A percentile compares a stretch with the other conserved stretches of the same genome.
Evolutionary conservation across 2,888 invertebrate genomes (phyloP).

Genomic region (Hecatera dysodea): DNA sequence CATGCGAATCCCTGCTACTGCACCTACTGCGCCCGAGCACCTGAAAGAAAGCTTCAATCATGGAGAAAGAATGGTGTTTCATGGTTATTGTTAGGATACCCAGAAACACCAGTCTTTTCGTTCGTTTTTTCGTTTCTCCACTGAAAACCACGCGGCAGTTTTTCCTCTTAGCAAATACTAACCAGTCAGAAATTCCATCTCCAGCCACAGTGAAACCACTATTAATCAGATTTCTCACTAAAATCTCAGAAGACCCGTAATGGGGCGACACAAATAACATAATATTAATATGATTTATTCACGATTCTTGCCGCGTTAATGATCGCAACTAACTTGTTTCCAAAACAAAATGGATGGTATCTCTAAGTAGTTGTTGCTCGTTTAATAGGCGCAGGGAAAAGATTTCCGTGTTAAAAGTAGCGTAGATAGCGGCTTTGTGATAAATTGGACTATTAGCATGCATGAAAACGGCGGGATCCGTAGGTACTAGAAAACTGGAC

Average conservation of each 20-base stretch:
- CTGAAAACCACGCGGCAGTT: background rate
- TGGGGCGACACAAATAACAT: slow-evolving; percentile 52
- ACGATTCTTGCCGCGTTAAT: slow-evolving; percentile 64
- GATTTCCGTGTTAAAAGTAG: slow-evolving; percentile 52
- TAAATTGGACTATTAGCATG: slow-evolving; percentile 65
- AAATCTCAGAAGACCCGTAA: slow-evolving; percentile 57
- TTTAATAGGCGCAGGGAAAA: slow-evolving; percentile 56
- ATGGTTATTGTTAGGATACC: background rate
- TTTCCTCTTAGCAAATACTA: background rate
- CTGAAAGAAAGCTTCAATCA: background rate
- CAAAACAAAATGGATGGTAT: slow-evolving; percentile 65
- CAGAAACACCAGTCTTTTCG: background rate
- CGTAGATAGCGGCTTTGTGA: slow-evolving; percentile 49
- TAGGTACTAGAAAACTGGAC: slow-evolving; percentile 27
- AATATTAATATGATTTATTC: slow-evolving; percentile 74
- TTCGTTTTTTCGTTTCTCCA: too few relatives aligned
- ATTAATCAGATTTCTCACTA: slow-evolving; percentile 40
- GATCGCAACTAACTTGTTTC: slow-evolving; percentile 66
- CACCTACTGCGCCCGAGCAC: too few relatives aligned
- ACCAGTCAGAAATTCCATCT: slow-evolving; percentile 26
- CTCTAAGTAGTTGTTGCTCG: slow-evolving; percentile 55
- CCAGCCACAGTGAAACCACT: slow-evolving; percentile 9
- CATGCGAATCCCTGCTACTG: background rate
- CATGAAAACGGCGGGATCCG: slow-evolving; percentile 39
- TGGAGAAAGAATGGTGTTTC: too few relatives aligned